phyloP scores from a whole-genome alignment of 2,797 vertebrate genomes.

The Urosaurus nigricauda region DNA sequence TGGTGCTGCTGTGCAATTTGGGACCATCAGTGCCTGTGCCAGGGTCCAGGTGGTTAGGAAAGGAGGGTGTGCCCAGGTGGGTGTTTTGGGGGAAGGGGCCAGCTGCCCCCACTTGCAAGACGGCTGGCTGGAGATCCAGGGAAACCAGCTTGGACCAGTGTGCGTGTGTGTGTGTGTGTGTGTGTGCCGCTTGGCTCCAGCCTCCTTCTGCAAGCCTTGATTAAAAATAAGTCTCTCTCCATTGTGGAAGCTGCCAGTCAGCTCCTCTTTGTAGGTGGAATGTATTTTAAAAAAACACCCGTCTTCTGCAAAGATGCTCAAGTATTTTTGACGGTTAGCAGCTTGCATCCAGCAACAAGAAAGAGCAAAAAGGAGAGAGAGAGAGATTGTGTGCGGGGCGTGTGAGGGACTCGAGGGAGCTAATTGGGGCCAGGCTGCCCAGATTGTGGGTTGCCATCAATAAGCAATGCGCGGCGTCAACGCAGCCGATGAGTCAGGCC shows the following conservation, averaged over 20 bases:
- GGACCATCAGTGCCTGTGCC: too few species aligned
- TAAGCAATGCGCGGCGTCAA: slow-evolving; percentile 44
- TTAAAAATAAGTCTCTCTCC: slow-evolving; percentile 69
- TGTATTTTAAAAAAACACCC: slow-evolving; percentile 67
- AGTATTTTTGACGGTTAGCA: slow-evolving; percentile 71
- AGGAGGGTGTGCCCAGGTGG: too few species aligned
- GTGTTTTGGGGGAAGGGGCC: background rate
- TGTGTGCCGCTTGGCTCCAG: slow-evolving; percentile 43
- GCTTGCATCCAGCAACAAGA: slow-evolving; percentile 66
- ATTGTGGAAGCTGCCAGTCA: slow-evolving; percentile 72
- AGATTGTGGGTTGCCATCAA: slow-evolving; percentile 45
- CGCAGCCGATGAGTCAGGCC: slow-evolving; percentile 40
- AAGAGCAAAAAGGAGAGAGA: slow-evolving; percentile 36
- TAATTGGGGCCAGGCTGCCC: slow-evolving; percentile 69
- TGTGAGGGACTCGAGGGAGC: slow-evolving; percentile 59
- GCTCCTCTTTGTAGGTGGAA: slow-evolving; percentile 71
- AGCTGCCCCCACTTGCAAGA: background rate
- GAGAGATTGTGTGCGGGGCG: slow-evolving; percentile 9
- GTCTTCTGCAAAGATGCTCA: slow-evolving; percentile 63
- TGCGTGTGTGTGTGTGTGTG: too few species aligned
- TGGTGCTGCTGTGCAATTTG: too few species aligned
- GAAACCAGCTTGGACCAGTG: slow-evolving; percentile 58
- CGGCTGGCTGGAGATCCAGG: slow-evolving; percentile 57
- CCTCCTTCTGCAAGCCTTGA: slow-evolving; percentile 47
- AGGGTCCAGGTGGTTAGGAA: too few species aligned